Percentiles rank a stretch among this genome's conserved stretches.
phyloP scores from a whole-genome alignment of 2,888 invertebrate species.

The Halocaridina rubra region DNA sequence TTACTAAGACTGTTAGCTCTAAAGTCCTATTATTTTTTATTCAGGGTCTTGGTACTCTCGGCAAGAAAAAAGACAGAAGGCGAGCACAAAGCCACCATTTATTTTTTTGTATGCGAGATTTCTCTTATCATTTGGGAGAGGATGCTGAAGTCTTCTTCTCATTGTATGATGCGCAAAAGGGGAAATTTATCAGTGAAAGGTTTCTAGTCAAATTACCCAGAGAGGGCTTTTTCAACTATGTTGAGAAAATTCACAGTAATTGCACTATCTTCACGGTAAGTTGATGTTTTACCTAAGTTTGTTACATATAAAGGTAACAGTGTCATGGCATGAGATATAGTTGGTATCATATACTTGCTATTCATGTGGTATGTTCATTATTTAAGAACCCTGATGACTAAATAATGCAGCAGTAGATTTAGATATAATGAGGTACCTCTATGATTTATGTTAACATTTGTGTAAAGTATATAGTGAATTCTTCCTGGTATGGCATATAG shows the following conservation, averaged over 20 bases:
- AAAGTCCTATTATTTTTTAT: neutral
- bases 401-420: too few species aligned
- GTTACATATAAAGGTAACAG: too few species aligned
- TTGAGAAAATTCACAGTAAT: conserved; percentile 83
- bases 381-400: too few species aligned
- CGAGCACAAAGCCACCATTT: conserved; percentile 75
- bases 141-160: conserved; percentile 90
- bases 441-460: too few species aligned
- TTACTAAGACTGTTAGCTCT: too few species aligned
- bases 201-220: conserved; percentile 89
- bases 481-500: too few species aligned
- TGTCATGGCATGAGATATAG: too few species aligned
- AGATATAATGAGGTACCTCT: too few species aligned
- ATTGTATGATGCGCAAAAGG: conserved; percentile 84
- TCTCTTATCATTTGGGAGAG: conserved; percentile 87
- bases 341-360: too few species aligned
- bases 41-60: conserved; percentile 48
- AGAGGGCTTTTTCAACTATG: conserved; percentile 89
- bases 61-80: conserved; percentile 40
- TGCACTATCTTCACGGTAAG: conserved; percentile 88
- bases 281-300: too few species aligned
- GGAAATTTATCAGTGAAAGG: conserved; percentile 75
- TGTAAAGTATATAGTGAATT: too few species aligned
- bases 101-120: conserved; percentile 88
- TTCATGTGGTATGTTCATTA: too few species aligned